These are phyloP conservation scores for Bombus difficillimus DNA, from an alignment of 1,140 invertebrate genomes.

Conservation along the genomic window DNA sequence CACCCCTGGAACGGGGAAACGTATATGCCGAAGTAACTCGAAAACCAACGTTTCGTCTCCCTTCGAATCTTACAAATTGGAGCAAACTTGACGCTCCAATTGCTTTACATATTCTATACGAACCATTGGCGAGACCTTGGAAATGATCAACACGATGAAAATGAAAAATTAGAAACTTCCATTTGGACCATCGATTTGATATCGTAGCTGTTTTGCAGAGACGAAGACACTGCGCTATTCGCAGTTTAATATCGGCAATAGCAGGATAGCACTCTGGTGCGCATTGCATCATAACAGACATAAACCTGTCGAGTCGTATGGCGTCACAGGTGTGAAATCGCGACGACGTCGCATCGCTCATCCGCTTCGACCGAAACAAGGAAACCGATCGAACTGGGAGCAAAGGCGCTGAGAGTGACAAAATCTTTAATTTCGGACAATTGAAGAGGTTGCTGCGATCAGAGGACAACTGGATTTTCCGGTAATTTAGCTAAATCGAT, in stretches of 20 bases:
- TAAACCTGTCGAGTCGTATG: background rate
- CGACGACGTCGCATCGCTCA: background rate
- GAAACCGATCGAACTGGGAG: background rate
- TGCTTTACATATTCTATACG: background rate
- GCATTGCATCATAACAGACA: background rate
- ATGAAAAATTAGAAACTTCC: background rate
- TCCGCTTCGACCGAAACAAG: background rate
- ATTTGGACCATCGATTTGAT: too few species aligned
- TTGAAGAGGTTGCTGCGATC: background rate
- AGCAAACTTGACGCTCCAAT: background rate
- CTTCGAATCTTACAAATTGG: background rate
- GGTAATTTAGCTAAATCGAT: too few species aligned
- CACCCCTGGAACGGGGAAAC: background rate
- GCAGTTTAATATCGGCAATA: background rate
- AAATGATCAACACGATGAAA: too few species aligned
- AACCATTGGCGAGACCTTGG: too few species aligned
- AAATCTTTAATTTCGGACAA: background rate
- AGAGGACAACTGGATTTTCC: too few species aligned
- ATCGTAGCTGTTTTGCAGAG: too few species aligned
- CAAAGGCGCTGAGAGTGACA: background rate
- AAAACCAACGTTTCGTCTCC: background rate
- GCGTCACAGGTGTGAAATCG: background rate
- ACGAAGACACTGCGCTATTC: background rate
- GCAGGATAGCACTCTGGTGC: too few species aligned
- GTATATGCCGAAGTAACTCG: slow-evolving; percentile 1